Evolutionary conservation across 92 coral and sea anemone species (phyloP).

Genomic region (Bergia sp.): DNA sequence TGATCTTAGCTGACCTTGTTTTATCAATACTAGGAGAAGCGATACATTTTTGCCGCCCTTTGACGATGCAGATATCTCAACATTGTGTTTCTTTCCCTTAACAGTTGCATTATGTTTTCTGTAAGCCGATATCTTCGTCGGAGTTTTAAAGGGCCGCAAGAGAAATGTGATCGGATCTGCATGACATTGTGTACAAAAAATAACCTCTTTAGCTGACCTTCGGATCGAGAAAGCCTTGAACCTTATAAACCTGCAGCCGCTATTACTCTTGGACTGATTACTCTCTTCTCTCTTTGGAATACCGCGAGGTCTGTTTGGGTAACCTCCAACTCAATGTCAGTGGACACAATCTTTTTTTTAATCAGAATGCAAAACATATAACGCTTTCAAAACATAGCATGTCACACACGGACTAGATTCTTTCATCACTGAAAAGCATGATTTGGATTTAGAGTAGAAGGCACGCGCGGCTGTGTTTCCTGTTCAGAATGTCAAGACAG

Average conservation of each 20-base stretch:
- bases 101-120: conserved; percentile 49
- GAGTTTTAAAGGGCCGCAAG: conserved; percentile 4
- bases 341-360: neutral
- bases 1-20: conserved; percentile 29
- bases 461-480: conserved; percentile 9
- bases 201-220: neutral
- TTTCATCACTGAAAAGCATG: conserved; percentile 19
- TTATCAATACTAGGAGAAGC: conserved; percentile 23
- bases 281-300: neutral
- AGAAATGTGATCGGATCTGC: conserved; percentile 24
- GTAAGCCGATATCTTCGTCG: conserved; percentile 65
- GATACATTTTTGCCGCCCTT: conserved; percentile 11
- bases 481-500: neutral
- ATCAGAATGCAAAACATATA: neutral
- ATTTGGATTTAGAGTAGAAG: neutral
- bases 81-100: conserved; percentile 22
- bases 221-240: neutral
- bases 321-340: neutral
- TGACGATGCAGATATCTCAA: neutral
- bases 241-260: neutral
- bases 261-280: neutral
- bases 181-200: conserved; percentile 5
- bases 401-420: neutral
- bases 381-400: conserved; percentile 12
- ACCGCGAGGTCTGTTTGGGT: neutral